Conservation (phyloP, 1,140 invertebrate species). For the Zaprionus taronus region DNA sequence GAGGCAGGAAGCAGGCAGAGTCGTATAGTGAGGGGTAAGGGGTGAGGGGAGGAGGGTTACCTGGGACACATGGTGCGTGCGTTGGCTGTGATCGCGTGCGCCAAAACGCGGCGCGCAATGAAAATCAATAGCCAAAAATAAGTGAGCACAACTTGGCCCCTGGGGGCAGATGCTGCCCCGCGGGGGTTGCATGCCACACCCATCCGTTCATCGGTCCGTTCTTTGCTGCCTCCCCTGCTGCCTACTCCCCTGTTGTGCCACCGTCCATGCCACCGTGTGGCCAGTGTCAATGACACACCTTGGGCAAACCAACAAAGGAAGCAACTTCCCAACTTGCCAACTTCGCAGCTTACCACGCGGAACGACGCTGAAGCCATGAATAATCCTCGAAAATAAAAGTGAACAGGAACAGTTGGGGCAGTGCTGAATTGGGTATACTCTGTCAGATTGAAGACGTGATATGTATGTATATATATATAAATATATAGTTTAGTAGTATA, state of each 20-base stretch:
- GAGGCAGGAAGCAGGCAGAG: not conserved
- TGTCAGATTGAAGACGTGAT: not conserved
- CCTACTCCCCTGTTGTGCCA: no score
- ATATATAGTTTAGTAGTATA: no score
- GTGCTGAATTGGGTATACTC: not conserved
- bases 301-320: constrained; percentile 58
- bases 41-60: not conserved
- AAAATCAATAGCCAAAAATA: constrained; percentile 52
- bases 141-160: not conserved
- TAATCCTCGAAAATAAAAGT: constrained; percentile 55
- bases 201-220: constrained; percentile 1
- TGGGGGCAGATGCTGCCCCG: constrained; percentile 40
- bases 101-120: constrained; percentile 2
- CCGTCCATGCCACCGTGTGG: constrained; percentile 14
- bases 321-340: constrained; percentile 30
- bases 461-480: not conserved
- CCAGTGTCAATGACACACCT: constrained; percentile 74
- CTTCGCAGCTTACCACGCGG: constrained; percentile 41
- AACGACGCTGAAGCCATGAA: constrained; percentile 54
- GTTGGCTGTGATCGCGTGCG: constrained; percentile 42
- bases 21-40: not conserved
- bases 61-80: constrained; percentile 7
- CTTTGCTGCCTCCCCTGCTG: not conserved
- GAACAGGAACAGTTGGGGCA: not conserved
- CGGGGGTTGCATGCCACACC: constrained; percentile 49